Base-by-base conservation (phyloP, 2,113 vertebrate species). In the Gallinago media region DNA sequence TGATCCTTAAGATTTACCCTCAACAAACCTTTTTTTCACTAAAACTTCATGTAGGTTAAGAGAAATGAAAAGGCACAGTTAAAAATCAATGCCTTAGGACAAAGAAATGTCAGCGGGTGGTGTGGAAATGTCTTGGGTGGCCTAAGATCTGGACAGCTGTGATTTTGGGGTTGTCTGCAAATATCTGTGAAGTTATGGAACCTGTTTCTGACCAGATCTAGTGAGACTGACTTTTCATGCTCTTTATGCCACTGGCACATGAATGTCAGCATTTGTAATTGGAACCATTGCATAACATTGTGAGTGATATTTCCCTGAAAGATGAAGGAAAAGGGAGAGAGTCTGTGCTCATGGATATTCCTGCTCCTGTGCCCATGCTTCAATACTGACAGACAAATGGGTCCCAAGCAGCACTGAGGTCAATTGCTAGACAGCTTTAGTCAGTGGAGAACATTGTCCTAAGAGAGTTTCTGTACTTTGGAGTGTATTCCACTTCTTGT, bases 201-300 rank as follows among this genome's bases (percentile, higher is more conserved):
- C 67, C 50, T 95, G 40, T 74, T 93, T 79, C 63, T 85, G 82
- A 74, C 85, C 23, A 94, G 74, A 90, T 90, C 59, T 93, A 46
- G 42, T 85, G 55, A 91, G 81, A 58, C 20, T 90, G 75, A 63
- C n/a, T 81, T 92, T 90, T 94, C 71, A 79, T 63, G 67, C 46
- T 76, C 49, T 70, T 76, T 61, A 59, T 70, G 59, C 75, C 92
- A 94, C 67, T 76, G 59, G 50, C 82, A 77, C 59, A 70, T 74
- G 90, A 93, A 88, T 92, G 84, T 95, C 88, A 92, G 72, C 5
- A 2, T 95, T 66, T 80, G 50, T 96, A 95, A 95, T 85, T 90
- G 79, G 75, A 96, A 96, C 71, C 92, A 95, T 44, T 90, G 75
- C 66, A 42, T 67, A 96, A 80, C 82, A 56, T 77, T 67, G 44